phyloP scores from a whole-genome alignment of 37 sponge, comb jelly and placozoan species.

The Halisarca cf. caerulea region DNA sequence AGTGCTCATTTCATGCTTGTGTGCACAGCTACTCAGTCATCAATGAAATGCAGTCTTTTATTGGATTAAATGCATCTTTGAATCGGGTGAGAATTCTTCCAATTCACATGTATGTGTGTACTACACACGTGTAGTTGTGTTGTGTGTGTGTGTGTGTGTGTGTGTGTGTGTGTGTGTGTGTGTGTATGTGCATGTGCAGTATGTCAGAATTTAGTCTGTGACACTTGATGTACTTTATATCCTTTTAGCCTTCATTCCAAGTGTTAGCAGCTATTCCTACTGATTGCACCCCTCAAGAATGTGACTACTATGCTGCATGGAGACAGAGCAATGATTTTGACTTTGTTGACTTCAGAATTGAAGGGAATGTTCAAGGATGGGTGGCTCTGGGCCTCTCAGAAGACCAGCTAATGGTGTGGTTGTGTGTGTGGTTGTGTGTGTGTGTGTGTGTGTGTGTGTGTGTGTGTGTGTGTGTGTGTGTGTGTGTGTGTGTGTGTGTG shows the following conservation, averaged over 20 bases:
- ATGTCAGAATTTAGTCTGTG: no score
- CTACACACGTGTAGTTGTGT: no score
- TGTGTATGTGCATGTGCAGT: no score
- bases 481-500: no score
- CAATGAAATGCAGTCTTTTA: neutral
- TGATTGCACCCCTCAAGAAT: neutral
- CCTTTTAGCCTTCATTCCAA: neutral
- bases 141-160: no score
- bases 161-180: no score
- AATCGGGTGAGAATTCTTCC: neutral
- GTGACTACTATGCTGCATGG: slow-evolving; percentile 30
- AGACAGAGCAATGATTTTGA: neutral
- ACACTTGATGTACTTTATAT: no score
- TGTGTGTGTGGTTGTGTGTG: neutral
- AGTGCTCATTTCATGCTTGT: no score
- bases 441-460: slow-evolving; percentile 26
- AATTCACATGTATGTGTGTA: no score
- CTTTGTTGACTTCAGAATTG: neutral
- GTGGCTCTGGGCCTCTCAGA: slow-evolving; percentile 66
- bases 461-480: slow-evolving; percentile 19
- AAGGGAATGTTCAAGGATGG: slow-evolving; percentile 43
- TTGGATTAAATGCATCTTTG: neutral
- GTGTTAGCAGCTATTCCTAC: slow-evolving; percentile 13
- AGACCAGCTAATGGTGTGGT: slow-evolving; percentile 32
- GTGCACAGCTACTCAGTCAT: neutral